These are phyloP conservation scores for Lagocephalus sceleratus DNA, from an alignment of 2,797 vertebrate species.

Conservation along the genomic window DNA sequence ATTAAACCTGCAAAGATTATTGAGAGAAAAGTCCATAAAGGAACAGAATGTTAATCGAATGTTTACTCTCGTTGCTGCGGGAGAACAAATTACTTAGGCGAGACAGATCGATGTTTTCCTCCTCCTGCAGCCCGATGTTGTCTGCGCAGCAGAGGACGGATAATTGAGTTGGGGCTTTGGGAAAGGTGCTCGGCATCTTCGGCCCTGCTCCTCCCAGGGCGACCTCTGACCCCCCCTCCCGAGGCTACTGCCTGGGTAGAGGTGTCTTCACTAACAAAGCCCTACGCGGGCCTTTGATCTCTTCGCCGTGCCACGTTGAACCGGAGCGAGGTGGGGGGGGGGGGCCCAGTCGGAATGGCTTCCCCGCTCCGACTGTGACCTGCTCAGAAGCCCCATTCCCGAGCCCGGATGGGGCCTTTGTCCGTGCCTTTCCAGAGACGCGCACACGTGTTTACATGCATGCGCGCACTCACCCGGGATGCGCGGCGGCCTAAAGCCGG, in stretches of 20 bases:
- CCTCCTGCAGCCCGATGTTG: not conserved
- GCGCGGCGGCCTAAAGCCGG: no score
- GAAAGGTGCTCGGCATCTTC: slow-evolving; percentile 19
- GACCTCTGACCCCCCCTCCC: slow-evolving; percentile 58
- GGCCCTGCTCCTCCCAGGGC: slow-evolving; percentile 36
- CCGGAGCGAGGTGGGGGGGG: slow-evolving; percentile 32
- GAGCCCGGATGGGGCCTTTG: slow-evolving; percentile 69
- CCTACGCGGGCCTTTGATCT: slow-evolving; percentile 40
- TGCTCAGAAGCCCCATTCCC: slow-evolving; percentile 45
- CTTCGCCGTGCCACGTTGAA: slow-evolving; percentile 48
- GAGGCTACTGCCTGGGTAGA: slow-evolving; percentile 60
- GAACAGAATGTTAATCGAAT: not conserved
- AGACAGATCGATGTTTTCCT: not conserved
- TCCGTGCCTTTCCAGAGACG: slow-evolving; percentile 45
- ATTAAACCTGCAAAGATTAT: not conserved
- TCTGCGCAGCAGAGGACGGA: slow-evolving; percentile 13
- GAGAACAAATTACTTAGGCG: not conserved
- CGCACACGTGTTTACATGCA: slow-evolving; percentile 1
- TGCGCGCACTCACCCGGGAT: slow-evolving; percentile 3
- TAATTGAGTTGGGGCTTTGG: slow-evolving; percentile 15
- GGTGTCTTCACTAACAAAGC: slow-evolving; percentile 56
- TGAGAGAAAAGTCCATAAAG: not conserved
- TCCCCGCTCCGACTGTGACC: slow-evolving; percentile 44
- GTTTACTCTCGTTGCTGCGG: slow-evolving; percentile 5
- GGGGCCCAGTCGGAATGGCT: slow-evolving; percentile 21